Evolutionary conservation across 2,888 invertebrate species (phyloP).

Genomic region (Drosophila mayaguana): DNA sequence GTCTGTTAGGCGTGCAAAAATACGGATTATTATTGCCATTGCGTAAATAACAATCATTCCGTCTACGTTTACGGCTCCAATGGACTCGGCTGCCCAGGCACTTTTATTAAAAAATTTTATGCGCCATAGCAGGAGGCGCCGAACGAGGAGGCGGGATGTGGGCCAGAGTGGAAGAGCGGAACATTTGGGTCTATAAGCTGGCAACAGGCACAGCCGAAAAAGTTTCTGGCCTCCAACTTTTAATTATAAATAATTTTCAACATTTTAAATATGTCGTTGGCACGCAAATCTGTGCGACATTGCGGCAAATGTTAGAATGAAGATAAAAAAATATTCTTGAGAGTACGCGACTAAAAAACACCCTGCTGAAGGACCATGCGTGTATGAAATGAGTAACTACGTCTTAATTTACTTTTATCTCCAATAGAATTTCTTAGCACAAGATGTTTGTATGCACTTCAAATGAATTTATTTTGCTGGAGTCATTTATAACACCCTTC

Average conservation of each 20-base stretch:
- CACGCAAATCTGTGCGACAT: conserved; percentile 76
- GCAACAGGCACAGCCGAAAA: conserved; percentile 51
- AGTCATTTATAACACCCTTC: neutral
- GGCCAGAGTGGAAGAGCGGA: neutral
- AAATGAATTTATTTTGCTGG: fast-evolving
- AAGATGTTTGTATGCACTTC: no score
- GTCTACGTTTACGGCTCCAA: conserved; percentile 36
- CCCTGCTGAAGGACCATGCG: neutral
- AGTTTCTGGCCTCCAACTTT: conserved; percentile 78
- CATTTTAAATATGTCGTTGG: conserved; percentile 81
- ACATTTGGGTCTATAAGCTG: conserved; percentile 28
- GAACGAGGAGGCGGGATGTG: neutral
- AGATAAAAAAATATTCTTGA: neutral
- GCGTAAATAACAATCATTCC: conserved; percentile 83
- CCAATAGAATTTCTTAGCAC: neutral
- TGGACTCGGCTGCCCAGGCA: conserved; percentile 45
- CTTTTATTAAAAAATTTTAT: conserved; percentile 70
- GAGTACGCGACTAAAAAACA: neutral
- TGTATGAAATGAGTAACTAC: neutral
- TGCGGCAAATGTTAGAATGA: conserved; percentile 63
- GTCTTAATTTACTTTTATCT: neutral
- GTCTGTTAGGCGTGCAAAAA: conserved; percentile 50
- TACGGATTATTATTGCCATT: conserved; percentile 80
- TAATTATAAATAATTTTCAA: conserved; percentile 81
- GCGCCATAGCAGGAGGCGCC: conserved; percentile 34